phyloP scores from a whole-genome alignment of 1,140 invertebrate species.

The Colletes latitarsis region DNA sequence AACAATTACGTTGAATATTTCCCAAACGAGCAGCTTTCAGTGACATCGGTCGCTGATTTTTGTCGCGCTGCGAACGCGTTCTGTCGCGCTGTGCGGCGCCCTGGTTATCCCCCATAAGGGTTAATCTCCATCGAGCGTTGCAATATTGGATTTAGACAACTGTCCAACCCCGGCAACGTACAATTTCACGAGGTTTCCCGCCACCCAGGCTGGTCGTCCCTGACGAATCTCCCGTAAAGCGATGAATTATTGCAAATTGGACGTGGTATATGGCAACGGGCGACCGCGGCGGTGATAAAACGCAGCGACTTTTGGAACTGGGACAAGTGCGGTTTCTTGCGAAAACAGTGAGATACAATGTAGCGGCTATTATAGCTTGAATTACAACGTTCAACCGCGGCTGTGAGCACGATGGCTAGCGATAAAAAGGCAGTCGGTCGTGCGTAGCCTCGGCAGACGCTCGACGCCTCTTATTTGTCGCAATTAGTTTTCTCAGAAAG shows the following conservation, averaged over 20 bases:
- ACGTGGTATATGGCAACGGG: conserved; percentile 22
- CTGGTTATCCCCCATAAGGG: no score
- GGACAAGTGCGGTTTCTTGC: conserved; percentile 50
- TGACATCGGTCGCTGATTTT: no score
- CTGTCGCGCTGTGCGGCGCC: no score
- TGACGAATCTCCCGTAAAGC: conserved; percentile 3
- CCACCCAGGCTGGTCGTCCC: neutral
- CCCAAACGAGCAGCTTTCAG: no score
- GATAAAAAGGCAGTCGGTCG: conserved; percentile 41
- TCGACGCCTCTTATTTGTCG: conserved; percentile 30
- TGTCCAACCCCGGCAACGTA: no score
- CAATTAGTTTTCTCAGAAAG: conserved; percentile 42
- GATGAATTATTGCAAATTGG: conserved; percentile 49
- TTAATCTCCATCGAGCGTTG: no score
- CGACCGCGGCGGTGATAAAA: conserved; percentile 29
- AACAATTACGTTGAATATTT: no score
- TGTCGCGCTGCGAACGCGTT: no score
- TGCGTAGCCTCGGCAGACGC: conserved; percentile 8
- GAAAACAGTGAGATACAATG: conserved; percentile 46
- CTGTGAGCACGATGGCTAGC: conserved; percentile 21
- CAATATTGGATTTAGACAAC: no score
- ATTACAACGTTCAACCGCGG: conserved; percentile 30
- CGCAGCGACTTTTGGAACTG: conserved; percentile 47
- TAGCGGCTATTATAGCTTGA: conserved; percentile 33
- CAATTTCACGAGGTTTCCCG: no score